Conservation (phyloP, 2,888 invertebrate species). For the Branchellion lobata region DNA sequence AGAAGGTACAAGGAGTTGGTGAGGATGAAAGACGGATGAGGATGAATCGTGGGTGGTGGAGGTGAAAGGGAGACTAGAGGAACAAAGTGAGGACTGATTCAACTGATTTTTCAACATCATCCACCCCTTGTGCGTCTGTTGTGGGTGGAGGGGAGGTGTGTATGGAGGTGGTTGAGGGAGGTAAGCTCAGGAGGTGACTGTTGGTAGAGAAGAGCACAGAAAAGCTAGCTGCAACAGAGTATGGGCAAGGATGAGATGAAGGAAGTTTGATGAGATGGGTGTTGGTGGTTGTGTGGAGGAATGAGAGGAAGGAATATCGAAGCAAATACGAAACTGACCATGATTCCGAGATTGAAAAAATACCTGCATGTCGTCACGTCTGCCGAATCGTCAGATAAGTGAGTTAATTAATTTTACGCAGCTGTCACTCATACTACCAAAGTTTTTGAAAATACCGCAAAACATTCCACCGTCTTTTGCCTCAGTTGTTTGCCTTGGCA, state of each 20-base stretch:
- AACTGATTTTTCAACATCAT: constrained; percentile 27
- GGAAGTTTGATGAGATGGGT: not conserved
- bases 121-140: constrained; percentile 37
- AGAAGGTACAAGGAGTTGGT: not conserved
- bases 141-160: not conserved
- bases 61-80: no score
- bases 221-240: not conserved
- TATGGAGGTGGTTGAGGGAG: no score
- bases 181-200: no score
- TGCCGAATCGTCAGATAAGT: constrained; percentile 51
- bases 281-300: not conserved
- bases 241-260: not conserved
- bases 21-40: no score
- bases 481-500: not conserved
- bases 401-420: not conserved
- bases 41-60: no score
- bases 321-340: constrained; percentile 47
- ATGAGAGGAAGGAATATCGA: not conserved
- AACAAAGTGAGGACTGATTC: not conserved
- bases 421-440: not conserved
- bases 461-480: not conserved
- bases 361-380: constrained; percentile 57
- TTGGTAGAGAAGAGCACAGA: no score
- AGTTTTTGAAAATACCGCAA: not conserved
- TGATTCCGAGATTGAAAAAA: constrained; percentile 59